Conservation (phyloP, 1,140 invertebrate species). For the Hydropsyche tenuis region DNA sequence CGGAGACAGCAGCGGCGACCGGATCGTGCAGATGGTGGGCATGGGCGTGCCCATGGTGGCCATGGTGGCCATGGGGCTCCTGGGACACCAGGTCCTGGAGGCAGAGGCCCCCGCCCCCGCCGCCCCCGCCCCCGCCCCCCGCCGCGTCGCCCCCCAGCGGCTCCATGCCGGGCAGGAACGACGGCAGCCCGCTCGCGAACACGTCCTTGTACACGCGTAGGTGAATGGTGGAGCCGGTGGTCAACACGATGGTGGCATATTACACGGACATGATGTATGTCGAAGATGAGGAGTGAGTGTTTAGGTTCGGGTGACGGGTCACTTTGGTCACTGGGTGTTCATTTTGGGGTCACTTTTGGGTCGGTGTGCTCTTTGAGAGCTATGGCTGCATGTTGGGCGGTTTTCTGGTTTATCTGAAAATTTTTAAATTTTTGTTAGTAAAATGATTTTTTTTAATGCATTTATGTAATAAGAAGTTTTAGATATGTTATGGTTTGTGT, state of each 20-base stretch:
- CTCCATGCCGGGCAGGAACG: constrained; percentile 65
- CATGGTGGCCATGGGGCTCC: constrained; percentile 62
- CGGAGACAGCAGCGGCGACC: constrained; percentile 67
- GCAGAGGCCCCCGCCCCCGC: constrained; percentile 68
- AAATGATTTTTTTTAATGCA: too few relatives aligned
- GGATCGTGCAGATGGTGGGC: constrained; percentile 65
- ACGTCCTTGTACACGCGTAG: constrained; percentile 64
- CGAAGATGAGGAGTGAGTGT: too few relatives aligned
- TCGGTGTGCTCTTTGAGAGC: too few relatives aligned
- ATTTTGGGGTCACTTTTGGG: background rate
- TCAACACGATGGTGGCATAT: background rate
- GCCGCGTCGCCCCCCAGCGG: constrained; percentile 63
- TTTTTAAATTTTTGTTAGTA: too few relatives aligned
- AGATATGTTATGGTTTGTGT: too few relatives aligned
- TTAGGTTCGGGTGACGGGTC: background rate
- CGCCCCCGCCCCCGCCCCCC: constrained; percentile 66
- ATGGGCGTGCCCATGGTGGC: constrained; percentile 55
- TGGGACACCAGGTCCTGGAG: constrained; percentile 73
- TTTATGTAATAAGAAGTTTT: too few relatives aligned
- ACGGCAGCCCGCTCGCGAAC: constrained; percentile 59
- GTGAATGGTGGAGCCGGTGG: constrained; percentile 58
- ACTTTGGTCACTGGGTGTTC: background rate
- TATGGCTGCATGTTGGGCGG: too few relatives aligned
- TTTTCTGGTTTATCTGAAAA: too few relatives aligned
- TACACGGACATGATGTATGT: too few relatives aligned